These are phyloP conservation scores for Hemiprocne comata DNA, from an alignment of 2,113 vertebrate species.

Conservation along the genomic window DNA sequence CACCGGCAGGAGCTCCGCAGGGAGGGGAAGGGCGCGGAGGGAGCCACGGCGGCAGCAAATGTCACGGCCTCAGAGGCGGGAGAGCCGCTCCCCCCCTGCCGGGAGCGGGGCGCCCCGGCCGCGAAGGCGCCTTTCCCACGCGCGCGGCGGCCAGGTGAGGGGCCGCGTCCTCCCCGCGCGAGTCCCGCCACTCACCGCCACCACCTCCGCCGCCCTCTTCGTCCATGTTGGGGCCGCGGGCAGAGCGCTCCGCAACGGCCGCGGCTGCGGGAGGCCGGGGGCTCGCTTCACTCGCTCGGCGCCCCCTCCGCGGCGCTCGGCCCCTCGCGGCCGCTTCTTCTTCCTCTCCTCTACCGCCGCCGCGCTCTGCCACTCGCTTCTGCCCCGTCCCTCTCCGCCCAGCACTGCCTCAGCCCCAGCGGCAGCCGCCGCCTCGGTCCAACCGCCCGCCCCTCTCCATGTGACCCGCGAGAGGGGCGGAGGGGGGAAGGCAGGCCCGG, in stretches of 20 bases:
- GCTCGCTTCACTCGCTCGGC: neutral
- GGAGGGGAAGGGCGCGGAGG: neutral
- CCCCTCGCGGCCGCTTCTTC: neutral
- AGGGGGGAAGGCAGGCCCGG: neutral
- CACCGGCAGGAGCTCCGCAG: neutral
- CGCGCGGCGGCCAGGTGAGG: neutral
- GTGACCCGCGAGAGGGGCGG: conserved; percentile 25
- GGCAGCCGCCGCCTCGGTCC: neutral
- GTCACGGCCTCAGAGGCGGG: neutral
- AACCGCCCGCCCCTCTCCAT: conserved; percentile 52
- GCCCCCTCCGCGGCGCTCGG: neutral
- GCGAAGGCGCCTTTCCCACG: too few relatives aligned
- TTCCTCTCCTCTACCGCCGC: neutral
- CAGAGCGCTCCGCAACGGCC: neutral
- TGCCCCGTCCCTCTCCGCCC: neutral
- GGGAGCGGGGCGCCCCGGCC: neutral
- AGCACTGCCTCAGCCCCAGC: neutral
- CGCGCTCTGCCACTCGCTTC: neutral
- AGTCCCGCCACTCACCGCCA: neutral
- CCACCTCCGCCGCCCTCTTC: conserved; percentile 52
- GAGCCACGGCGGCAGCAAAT: neutral
- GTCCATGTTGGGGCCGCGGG: conserved; percentile 38
- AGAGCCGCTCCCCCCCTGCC: neutral
- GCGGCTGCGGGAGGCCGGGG: neutral
- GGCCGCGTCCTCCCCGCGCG: neutral